Base-by-base conservation (phyloP, 2,888 invertebrate species). In the Lamellibrachia satsuma region DNA sequence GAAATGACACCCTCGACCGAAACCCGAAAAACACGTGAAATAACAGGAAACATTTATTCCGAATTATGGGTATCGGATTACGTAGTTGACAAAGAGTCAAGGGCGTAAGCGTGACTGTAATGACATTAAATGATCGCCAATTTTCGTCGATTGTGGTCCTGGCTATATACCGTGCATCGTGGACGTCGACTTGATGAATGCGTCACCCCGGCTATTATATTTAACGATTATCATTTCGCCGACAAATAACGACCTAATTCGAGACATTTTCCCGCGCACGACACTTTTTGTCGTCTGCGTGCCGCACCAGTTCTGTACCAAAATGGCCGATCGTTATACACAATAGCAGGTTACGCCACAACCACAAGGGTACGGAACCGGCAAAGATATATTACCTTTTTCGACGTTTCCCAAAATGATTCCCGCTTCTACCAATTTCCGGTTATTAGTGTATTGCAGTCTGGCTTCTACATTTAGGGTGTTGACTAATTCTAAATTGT, bases 171-270 rank as follows among this genome's bases (percentile, higher is more conserved):
- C 75, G n/a, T 39, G 75, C 75, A 75, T 75, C 75, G 15, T 22
- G 3, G 75, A 75, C n/a, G 75, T 15, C 22, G 22, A 75, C 75
- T 22, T 75, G 75, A 15, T 75, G 22, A 75, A 75, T 75, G 2
- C n/a, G 75, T 75, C 75, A 75, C 15, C 75, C 39, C 75, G 22
- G 75, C 75, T 75, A 75, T 75, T 75, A 75, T n/a, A 22, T 75
- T 75, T 75, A 75, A 75, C 22, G 75, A 75, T 75, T 75, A 75
- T 22, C 75, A 75, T 75, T 75, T 75, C 75, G 75, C 22, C 75
- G 75, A 75, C 75, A 75, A 75, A 75, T 75, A 75, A 75, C n/a
- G 22, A 75, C n/a, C 75, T 75, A 75, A 75, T 75, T 75, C 75
- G 75, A 15, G 75, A 75, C 75, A 75, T 75, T 75, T 75, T 75